Conservation (phyloP, 2,888 invertebrate species). For the Embidobia sp. region DNA sequence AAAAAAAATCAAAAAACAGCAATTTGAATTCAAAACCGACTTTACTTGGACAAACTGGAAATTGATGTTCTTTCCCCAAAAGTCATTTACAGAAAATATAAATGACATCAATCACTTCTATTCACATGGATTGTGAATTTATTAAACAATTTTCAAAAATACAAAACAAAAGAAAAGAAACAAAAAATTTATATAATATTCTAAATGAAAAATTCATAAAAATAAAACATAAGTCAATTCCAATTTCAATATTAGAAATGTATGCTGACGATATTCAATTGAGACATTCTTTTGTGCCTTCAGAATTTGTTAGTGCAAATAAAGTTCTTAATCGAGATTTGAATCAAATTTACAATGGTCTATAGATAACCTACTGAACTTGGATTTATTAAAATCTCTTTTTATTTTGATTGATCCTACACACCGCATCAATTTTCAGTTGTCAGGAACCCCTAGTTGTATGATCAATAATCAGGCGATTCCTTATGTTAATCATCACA, state of each 20-base stretch:
- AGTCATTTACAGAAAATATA: too few relatives aligned
- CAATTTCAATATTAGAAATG: neutral
- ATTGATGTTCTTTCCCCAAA: too few relatives aligned
- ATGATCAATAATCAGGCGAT: neutral
- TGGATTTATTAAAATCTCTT: neutral
- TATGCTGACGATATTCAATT: conserved; percentile 14
- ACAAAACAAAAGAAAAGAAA: too few relatives aligned
- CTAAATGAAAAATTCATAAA: too few relatives aligned
- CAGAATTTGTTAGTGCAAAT: neutral
- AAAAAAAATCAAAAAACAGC: too few relatives aligned
- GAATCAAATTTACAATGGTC: neutral
- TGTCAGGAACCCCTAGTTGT: neutral
- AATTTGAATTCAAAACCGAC: too few relatives aligned
- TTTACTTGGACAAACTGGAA: too few relatives aligned
- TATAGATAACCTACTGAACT: neutral
- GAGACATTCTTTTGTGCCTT: neutral
- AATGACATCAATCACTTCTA: too few relatives aligned
- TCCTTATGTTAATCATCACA: neutral
- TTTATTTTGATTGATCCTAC: conserved; percentile 1
- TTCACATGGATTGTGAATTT: too few relatives aligned
- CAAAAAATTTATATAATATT: too few relatives aligned
- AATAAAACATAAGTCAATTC: too few relatives aligned
- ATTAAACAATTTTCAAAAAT: too few relatives aligned
- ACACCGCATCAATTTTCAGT: neutral
- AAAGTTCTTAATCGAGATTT: neutral